phyloP scores from a whole-genome alignment of 2,113 vertebrate species.

The Rostratula benghalensis region DNA sequence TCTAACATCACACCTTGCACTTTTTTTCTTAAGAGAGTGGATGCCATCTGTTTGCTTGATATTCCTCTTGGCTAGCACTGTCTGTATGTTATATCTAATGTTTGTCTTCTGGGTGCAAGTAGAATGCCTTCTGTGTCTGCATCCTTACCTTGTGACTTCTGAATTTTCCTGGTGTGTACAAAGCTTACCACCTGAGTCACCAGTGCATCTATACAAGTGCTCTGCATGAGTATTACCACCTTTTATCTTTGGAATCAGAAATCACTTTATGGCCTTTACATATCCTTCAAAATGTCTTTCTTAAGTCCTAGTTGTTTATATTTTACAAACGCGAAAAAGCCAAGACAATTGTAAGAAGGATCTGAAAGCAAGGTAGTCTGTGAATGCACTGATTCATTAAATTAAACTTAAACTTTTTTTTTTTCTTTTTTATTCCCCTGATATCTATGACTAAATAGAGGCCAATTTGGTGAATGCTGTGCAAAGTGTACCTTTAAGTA shows the following conservation, averaged over 20 bases:
- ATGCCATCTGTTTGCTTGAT: conserved; percentile 6
- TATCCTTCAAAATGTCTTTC: background rate
- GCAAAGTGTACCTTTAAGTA: background rate
- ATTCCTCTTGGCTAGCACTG: background rate
- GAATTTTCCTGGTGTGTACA: background rate
- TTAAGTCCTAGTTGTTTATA: background rate
- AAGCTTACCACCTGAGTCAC: background rate
- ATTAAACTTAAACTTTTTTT: background rate
- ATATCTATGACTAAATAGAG: background rate
- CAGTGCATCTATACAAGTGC: background rate
- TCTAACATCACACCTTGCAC: background rate
- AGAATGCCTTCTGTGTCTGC: background rate
- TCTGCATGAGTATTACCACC: background rate
- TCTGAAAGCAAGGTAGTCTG: background rate
- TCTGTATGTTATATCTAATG: background rate
- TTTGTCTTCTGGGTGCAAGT: background rate
- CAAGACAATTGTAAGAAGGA: background rate
- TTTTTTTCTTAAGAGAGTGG: background rate
- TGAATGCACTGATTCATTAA: background rate
- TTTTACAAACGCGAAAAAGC: background rate
- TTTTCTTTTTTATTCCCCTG: background rate
- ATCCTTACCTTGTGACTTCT: background rate
- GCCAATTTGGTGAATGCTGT: background rate
- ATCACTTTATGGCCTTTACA: background rate
- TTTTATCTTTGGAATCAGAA: background rate